These are phyloP conservation scores for Takifugu ocellatus DNA, from an alignment of 2,797 vertebrate genomes.

Conservation along the genomic window DNA sequence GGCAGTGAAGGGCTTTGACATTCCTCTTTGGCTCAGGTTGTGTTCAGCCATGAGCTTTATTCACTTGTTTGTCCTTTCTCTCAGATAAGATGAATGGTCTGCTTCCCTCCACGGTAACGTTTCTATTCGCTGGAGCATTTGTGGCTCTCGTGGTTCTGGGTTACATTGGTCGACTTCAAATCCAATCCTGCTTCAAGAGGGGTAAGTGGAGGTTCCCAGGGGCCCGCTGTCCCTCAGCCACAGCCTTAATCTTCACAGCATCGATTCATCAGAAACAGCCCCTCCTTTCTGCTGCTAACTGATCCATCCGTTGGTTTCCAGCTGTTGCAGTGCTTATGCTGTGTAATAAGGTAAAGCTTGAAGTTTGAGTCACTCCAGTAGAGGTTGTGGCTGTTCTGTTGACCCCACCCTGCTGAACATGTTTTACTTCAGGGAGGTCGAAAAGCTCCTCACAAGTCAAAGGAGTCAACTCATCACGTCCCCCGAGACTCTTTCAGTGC, in stretches of 20 bases:
- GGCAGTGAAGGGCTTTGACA: too few relatives aligned
- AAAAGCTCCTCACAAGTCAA: constrained; percentile 29
- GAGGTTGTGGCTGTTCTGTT: background rate
- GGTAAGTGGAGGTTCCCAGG: constrained; percentile 30
- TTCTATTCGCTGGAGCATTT: constrained; percentile 24
- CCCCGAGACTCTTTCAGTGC: constrained; percentile 43
- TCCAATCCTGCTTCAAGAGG: constrained; percentile 53
- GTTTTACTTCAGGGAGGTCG: constrained; percentile 34
- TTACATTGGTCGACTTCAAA: constrained; percentile 11
- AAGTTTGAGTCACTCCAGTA: background rate
- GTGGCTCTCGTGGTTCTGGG: constrained; percentile 33
- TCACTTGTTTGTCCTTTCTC: constrained; percentile 9
- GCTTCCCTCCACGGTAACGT: constrained; percentile 42
- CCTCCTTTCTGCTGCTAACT: constrained; percentile 4
- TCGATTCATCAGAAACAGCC: too few relatives aligned
- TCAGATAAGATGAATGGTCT: constrained; percentile 10
- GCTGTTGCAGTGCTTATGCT: constrained; percentile 44
- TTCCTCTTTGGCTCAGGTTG: too few relatives aligned
- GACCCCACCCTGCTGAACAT: background rate
- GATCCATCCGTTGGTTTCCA: constrained; percentile 42
- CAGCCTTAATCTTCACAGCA: too few relatives aligned
- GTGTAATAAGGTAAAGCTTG: constrained; percentile 37
- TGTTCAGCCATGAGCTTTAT: too few relatives aligned
- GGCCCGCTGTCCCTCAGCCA: too few relatives aligned
- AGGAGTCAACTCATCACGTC: constrained; percentile 41